Percentiles rank a stretch among this genome's conserved stretches.
phyloP scores from a whole-genome alignment of 2,113 vertebrate species.

The Kobus ellipsiprymnus region DNA sequence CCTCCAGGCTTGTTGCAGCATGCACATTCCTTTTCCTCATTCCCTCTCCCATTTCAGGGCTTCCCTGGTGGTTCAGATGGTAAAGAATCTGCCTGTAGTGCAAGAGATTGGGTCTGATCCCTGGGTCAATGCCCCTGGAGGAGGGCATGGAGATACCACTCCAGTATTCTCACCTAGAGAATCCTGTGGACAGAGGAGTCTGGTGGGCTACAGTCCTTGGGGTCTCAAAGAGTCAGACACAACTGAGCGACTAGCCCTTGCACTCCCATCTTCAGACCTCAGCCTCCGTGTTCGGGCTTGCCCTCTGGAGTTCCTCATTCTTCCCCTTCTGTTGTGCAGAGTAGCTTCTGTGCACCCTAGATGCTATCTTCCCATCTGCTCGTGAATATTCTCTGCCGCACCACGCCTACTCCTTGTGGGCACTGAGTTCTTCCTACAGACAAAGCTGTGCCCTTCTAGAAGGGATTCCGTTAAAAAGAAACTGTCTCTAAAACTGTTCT shows the following conservation, averaged over 20 bases:
- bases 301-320: not conserved
- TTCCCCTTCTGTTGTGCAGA: not conserved
- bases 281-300: not conserved
- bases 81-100: not conserved
- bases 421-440: not conserved
- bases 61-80: not conserved
- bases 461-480: not conserved
- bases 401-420: fast-evolving
- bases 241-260: not conserved
- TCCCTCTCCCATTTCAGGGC: not conserved
- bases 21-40: not conserved
- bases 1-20: not conserved
- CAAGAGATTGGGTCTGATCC: not conserved
- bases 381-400: fast-evolving
- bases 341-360: not conserved
- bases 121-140: not conserved
- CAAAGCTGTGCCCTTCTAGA: not conserved
- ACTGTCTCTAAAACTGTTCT: not conserved
- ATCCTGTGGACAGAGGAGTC: not conserved
- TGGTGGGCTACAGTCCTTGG: not conserved
- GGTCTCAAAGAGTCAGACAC: not conserved
- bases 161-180: not conserved
- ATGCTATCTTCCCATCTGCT: not conserved
- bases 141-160: not conserved
- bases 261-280: not conserved